phyloP scores from a whole-genome alignment of 2,797 vertebrate species.

The Naso thynnoides region DNA sequence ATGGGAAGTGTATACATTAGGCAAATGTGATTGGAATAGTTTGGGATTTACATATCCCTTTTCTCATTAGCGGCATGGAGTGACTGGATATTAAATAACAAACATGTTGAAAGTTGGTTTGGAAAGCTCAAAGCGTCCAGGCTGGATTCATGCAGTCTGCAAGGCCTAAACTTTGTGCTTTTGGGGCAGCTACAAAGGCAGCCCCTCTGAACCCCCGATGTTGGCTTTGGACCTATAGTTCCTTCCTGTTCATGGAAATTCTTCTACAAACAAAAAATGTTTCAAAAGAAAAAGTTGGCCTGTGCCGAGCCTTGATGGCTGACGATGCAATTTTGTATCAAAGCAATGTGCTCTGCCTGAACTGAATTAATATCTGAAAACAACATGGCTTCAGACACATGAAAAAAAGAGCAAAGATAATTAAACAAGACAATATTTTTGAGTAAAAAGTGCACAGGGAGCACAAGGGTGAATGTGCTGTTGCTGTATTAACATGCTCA shows the following conservation, averaged over 20 bases:
- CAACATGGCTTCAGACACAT: not conserved
- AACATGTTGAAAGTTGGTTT: constrained; percentile 72
- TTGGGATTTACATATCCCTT: constrained; percentile 76
- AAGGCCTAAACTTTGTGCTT: constrained; percentile 62
- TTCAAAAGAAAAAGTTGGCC: constrained; percentile 50
- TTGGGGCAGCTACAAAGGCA: constrained; percentile 78
- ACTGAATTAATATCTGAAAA: constrained; percentile 42
- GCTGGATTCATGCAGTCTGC: constrained; percentile 61
- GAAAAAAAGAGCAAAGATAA: not conserved
- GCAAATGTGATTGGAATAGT: constrained; percentile 66
- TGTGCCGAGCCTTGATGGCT: constrained; percentile 51
- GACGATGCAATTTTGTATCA: constrained; percentile 59
- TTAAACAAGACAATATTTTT: constrained; percentile 9
- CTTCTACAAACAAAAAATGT: constrained; percentile 60
- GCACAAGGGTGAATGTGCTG: not conserved
- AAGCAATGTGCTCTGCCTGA: constrained; percentile 61
- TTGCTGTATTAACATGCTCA: not conserved
- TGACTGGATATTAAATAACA: constrained; percentile 80
- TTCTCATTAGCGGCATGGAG: constrained; percentile 77
- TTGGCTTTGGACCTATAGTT: constrained; percentile 82
- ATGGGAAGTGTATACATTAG: constrained; percentile 68
- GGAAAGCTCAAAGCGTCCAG: constrained; percentile 65
- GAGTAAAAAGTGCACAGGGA: not conserved
- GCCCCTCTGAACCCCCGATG: constrained; percentile 74
- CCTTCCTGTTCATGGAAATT: constrained; percentile 86